Percentiles rank a stretch among this genome's conserved stretches.
phyloP scores from a whole-genome alignment of 2,888 invertebrate genomes.

The Vesta saturnalis region DNA sequence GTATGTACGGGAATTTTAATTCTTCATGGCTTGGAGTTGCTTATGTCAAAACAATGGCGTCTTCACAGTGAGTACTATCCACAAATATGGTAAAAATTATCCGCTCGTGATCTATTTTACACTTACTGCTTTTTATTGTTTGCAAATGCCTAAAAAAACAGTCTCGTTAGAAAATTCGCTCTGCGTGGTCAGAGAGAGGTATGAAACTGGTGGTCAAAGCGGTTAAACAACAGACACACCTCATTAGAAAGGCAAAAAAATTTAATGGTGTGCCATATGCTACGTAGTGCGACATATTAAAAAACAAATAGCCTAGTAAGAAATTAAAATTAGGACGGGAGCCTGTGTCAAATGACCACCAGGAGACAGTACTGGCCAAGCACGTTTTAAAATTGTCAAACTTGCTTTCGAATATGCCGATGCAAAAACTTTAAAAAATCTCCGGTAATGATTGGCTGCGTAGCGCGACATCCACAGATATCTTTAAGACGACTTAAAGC shows the following conservation, averaged over 20 bases:
- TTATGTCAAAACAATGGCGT: not conserved
- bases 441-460: too few species aligned
- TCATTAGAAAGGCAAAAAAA: not conserved
- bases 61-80: not conserved
- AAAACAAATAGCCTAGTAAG: not conserved
- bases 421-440: too few species aligned
- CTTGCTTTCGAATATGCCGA: conserved; percentile 3
- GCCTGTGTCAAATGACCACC: not conserved
- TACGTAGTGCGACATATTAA: not conserved
- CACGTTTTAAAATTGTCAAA: not conserved
- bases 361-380: not conserved
- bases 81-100: not conserved
- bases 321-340: not conserved
- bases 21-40: too few species aligned
- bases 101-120: not conserved
- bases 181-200: not conserved
- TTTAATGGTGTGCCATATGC: not conserved
- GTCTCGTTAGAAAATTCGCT: not conserved
- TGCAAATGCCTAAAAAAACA: not conserved
- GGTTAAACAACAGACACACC: not conserved
- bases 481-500: not conserved
- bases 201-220: not conserved
- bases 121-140: not conserved
- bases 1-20: too few species aligned
- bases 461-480: not conserved